Evolutionary conservation across 2,888 invertebrate genomes (phyloP), one percentile per base, ranked within the genome.

Genomic region (Drosophila buzzatii): DNA sequence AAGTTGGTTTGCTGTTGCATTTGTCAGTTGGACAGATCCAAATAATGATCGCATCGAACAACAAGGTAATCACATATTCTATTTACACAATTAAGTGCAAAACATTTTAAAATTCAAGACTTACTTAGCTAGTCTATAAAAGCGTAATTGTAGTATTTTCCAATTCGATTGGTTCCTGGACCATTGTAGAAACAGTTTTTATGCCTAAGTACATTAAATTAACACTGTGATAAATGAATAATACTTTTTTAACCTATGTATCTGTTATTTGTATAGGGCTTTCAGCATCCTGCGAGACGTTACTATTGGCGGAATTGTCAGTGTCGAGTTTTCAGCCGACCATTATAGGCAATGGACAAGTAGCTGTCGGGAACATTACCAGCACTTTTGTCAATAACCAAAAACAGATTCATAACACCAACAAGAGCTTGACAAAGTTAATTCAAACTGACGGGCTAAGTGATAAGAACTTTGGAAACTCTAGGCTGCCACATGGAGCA

Each of bases 1-100:
- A 1, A 95, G 95, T 87, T 97, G 97, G 96, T 97, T 96, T 93
- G 96, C 96, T 0, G 94, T 96, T 61, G 96, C 96, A 9, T 97
- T 97, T 92, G 94, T 96, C 71, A 95, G 96, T 63, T 97, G 96
- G 95, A 94, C 95, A 55, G 96, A 97, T 94, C 97, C 97, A 3
- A 95, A 95, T 75, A 93, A 94, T 31, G 95, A 95, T 85, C 95
- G 95, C 73, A 96, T 97, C 75, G 95, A 95, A 79, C 97, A 97
- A 86, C 95, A 96, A 94, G 97, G 97, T 96, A 92, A 1, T 4
- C 10, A 16, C 27, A 1, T 27, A 27, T 27, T 27, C 27, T 6
- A 27, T 27, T 27, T 27, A 0, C 6, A 27, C 27, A 27, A 27
- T 6, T 27, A 27, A 27, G 27, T 27, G 27, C 6, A 6, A 5